Evolutionary conservation across 2,888 invertebrate species (phyloP).

Genomic region (Zele albiditarsus): DNA sequence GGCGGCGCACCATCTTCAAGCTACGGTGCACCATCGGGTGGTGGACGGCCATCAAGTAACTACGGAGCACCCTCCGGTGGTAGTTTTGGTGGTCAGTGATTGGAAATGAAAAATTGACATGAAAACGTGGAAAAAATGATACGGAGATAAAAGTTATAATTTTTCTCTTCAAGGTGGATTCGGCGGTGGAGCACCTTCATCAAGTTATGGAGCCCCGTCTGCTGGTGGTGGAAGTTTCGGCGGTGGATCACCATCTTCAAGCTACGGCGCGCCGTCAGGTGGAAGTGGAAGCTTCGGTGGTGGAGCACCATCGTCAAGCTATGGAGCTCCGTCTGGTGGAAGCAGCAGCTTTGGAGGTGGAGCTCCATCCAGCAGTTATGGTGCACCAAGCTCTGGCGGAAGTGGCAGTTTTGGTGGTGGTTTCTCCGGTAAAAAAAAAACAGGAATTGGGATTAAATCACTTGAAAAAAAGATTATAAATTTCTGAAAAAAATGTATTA

Average conservation of each 20-base stretch:
- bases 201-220: constrained; percentile 62
- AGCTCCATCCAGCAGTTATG: constrained; percentile 66
- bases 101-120: not conserved
- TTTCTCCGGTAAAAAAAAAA: constrained; percentile 72
- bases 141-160: not conserved
- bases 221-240: constrained; percentile 52
- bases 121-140: not conserved
- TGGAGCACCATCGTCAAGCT: constrained; percentile 66
- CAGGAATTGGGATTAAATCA: not conserved
- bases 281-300: constrained; percentile 64
- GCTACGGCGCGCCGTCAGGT: constrained; percentile 69
- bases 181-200: constrained; percentile 55
- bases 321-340: constrained; percentile 69
- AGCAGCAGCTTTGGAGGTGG: constrained; percentile 50
- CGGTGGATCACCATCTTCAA: constrained; percentile 69
- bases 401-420: constrained; percentile 72
- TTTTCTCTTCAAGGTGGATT: not conserved
- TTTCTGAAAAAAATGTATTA: constrained; percentile 44
- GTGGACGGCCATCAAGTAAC: constrained; percentile 54
- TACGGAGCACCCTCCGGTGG: constrained; percentile 71
- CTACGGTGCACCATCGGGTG: constrained; percentile 68
- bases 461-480: not conserved
- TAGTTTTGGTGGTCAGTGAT: constrained; percentile 56
- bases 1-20: constrained; percentile 70
- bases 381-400: constrained; percentile 67